Evolutionary conservation across 2,113 vertebrate species (phyloP).

Genomic region (Speoplatyrhinus poulsoni): DNA sequence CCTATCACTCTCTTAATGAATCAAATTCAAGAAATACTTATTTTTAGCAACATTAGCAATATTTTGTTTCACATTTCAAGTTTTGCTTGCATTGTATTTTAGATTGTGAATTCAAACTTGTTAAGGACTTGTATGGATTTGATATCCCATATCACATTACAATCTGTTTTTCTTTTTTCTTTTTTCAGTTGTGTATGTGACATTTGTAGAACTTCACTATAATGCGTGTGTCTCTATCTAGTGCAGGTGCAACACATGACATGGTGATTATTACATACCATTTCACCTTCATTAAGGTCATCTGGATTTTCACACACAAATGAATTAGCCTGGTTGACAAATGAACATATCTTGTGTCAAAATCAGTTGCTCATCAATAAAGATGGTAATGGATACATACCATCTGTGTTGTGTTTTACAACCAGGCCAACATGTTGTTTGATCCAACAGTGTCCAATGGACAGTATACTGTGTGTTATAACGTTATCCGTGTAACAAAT

Average conservation of each 20-base stretch:
- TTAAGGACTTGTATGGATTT: not conserved
- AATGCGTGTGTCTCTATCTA: no score
- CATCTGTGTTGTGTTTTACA: no score
- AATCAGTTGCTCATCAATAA: not conserved
- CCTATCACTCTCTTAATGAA: not conserved
- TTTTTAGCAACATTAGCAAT: not conserved
- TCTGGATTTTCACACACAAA: not conserved
- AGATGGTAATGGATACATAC: no score
- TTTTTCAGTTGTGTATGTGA: no score
- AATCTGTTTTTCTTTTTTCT: conserved; percentile 5
- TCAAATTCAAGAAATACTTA: not conserved
- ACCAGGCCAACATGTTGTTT: no score
- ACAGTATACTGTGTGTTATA: no score
- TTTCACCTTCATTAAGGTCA: not conserved
- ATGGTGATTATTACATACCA: no score
- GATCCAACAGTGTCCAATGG: no score
- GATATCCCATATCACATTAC: not conserved
- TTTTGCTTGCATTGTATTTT: conserved; percentile 15
- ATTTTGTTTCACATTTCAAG: not conserved
- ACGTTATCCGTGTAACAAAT: no score
- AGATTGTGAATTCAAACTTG: not conserved
- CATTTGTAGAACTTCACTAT: no score
- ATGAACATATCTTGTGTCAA: not conserved
- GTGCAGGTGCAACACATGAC: no score
- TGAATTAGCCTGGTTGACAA: not conserved